phyloP scores from a whole-genome alignment of 1,140 invertebrate genomes.

The Trachymyrmex septentrionalis region DNA sequence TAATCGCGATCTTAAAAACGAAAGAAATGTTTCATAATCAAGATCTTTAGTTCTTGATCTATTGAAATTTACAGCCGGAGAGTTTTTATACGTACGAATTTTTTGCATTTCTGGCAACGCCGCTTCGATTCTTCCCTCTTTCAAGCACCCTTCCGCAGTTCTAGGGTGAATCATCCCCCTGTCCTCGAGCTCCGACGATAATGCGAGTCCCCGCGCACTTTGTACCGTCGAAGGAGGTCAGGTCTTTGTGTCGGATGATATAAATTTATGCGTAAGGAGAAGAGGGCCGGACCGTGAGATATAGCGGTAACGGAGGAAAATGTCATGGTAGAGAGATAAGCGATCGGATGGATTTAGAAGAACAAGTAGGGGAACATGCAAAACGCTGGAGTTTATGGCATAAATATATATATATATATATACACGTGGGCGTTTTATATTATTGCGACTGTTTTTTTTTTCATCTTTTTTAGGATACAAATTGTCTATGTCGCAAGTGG shows the following conservation, averaged over 20 bases:
- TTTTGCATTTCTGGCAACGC: constrained; percentile 50
- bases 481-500: background rate
- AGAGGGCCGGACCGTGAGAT: constrained; percentile 47
- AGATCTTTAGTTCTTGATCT: background rate
- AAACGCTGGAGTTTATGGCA: constrained; percentile 32
- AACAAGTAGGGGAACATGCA: background rate
- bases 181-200: constrained; percentile 57
- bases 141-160: constrained; percentile 67
- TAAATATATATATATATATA: too few species aligned
- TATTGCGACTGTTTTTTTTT: background rate
- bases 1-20: background rate
- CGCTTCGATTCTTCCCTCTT: constrained; percentile 37
- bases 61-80: background rate
- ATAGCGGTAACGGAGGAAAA: constrained; percentile 39
- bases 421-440: background rate
- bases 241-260: constrained; percentile 63
- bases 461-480: constrained; percentile 8
- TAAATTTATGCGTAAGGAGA: constrained; percentile 61
- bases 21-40: too few species aligned
- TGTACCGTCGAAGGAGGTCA: constrained; percentile 62
- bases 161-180: constrained; percentile 67
- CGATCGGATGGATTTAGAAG: constrained; percentile 49
- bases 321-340: constrained; percentile 47
- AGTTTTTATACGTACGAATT: constrained; percentile 20
- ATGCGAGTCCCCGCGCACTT: constrained; percentile 51